These are phyloP conservation scores for Lateolabrax maculatus DNA, from an alignment of 2,797 vertebrate species.

Conservation along the genomic window DNA sequence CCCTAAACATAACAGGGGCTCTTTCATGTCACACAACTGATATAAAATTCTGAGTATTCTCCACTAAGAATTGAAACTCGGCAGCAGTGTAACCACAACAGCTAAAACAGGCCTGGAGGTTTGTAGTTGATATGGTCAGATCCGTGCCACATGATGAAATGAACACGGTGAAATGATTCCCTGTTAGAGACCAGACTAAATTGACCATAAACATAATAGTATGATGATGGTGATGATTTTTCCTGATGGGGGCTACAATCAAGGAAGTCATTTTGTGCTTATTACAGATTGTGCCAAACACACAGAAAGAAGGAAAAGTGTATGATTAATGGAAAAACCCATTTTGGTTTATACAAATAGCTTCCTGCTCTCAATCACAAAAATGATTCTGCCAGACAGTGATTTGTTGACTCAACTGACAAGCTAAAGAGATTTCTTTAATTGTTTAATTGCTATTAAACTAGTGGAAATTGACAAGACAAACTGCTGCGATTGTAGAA, in stretches of 20 bases:
- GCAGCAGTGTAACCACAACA: constrained; percentile 26
- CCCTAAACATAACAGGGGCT: constrained; percentile 29
- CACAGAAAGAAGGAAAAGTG: background rate
- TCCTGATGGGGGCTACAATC: constrained; percentile 53
- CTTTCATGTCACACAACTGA: constrained; percentile 29
- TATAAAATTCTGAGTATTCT: constrained; percentile 41
- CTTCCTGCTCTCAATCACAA: constrained; percentile 20
- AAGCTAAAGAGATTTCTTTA: constrained; percentile 5
- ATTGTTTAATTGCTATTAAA: constrained; percentile 6
- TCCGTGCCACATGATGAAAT: constrained; percentile 42
- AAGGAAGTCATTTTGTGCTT: constrained; percentile 44
- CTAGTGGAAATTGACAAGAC: constrained; percentile 12
- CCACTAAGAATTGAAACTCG: constrained; percentile 42
- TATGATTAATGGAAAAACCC: constrained; percentile 34
- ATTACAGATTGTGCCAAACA: constrained; percentile 25
- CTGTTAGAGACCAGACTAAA: constrained; percentile 37
- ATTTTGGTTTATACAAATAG: constrained; percentile 9
- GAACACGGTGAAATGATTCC: constrained; percentile 27
- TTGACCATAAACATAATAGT: constrained; percentile 48
- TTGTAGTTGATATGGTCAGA: constrained; percentile 39
- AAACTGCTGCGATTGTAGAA: background rate
- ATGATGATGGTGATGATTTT: constrained; percentile 57
- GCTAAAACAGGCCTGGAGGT: constrained; percentile 28
- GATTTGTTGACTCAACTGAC: constrained; percentile 33
- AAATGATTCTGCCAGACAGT: constrained; percentile 17